A percentile compares a stretch with the other conserved stretches of the same genome.
Evolutionary conservation across 2,797 vertebrate species (phyloP).

Genomic region (Scomberomorus guttatus): DNA sequence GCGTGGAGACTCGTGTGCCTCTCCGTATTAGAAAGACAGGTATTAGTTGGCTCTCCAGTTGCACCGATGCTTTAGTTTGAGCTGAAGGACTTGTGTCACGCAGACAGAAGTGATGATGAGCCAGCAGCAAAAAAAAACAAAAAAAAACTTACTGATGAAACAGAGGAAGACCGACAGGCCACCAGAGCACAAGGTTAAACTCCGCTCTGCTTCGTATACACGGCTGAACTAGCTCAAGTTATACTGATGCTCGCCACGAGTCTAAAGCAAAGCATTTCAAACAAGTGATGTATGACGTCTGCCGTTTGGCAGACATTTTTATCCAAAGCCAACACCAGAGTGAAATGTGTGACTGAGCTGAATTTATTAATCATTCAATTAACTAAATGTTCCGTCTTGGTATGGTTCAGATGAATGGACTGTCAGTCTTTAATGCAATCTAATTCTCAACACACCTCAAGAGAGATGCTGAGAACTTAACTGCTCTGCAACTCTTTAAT

Average conservation of each 20-base stretch:
- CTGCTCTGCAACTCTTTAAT: slow-evolving; percentile 86
- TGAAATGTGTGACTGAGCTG: slow-evolving; percentile 99
- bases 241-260: slow-evolving; percentile 30
- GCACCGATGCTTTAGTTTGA: slow-evolving; percentile 32
- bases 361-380: slow-evolving; percentile 99
- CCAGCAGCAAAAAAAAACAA: slow-evolving; percentile 57
- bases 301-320: slow-evolving; percentile 82
- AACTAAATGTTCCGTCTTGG: slow-evolving; percentile 98
- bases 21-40: slow-evolving; percentile 51
- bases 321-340: slow-evolving; percentile 87
- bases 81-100: slow-evolving; percentile 46
- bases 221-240: slow-evolving; percentile 38
- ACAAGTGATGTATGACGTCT: slow-evolving; percentile 75
- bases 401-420: slow-evolving; percentile 96
- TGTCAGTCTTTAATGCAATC: slow-evolving; percentile 98
- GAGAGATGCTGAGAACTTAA: slow-evolving; percentile 90
- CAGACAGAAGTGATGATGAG: slow-evolving; percentile 58
- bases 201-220: slow-evolving; percentile 17
- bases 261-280: slow-evolving; percentile 57
- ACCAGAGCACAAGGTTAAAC: slow-evolving; percentile 51
- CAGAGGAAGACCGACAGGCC: slow-evolving; percentile 20
- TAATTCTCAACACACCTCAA: slow-evolving; percentile 90
- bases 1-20: slow-evolving; percentile 36
- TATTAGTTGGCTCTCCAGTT: slow-evolving; percentile 30
- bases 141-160: slow-evolving; percentile 56